These are phyloP conservation scores for Pachyrhynchus sulphureomaculatus DNA, from an alignment of 1,140 invertebrate genomes.

Conservation along the genomic window DNA sequence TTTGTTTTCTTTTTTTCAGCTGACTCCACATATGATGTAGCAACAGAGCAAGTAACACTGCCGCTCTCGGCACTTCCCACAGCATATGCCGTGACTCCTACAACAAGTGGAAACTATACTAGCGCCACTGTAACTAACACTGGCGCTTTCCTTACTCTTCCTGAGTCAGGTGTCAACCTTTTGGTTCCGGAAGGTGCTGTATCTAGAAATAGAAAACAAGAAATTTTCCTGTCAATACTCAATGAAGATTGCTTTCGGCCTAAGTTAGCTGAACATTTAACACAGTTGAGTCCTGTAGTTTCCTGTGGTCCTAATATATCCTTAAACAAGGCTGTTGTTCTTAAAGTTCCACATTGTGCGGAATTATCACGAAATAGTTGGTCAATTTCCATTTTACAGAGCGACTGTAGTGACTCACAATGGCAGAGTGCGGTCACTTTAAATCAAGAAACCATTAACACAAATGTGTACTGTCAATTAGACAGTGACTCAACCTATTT, in stretches of 20 bases:
- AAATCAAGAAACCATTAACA: conserved; percentile 94
- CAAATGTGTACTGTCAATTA: conserved; percentile 88
- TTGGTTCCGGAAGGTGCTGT: conserved; percentile 86
- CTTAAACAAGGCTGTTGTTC: conserved; percentile 85
- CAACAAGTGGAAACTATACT: conserved; percentile 54
- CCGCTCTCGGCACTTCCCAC: conserved; percentile 58
- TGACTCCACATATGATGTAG: conserved; percentile 69
- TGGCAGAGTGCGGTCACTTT: conserved; percentile 84
- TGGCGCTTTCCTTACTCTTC: conserved; percentile 79
- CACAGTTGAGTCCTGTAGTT: conserved; percentile 89
- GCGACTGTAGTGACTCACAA: conserved; percentile 65
- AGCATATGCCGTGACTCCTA: conserved; percentile 54
- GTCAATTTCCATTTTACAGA: conserved; percentile 79
- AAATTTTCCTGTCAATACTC: conserved; percentile 86
- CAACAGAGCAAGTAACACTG: conserved; percentile 64
- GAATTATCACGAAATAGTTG: conserved; percentile 80
- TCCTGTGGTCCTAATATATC: conserved; percentile 76
- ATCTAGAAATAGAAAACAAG: conserved; percentile 72
- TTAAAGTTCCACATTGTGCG: conserved; percentile 92
- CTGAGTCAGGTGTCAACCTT: conserved; percentile 81
- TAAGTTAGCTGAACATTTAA: conserved; percentile 75
- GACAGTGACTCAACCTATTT: conserved; percentile 85
- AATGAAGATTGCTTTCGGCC: conserved; percentile 88
- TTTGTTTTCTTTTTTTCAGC: conserved; percentile 57
- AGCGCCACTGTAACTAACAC: conserved; percentile 66